phyloP scores from a whole-genome alignment of 2,888 invertebrate genomes.

The Ophioninae sp. region DNA sequence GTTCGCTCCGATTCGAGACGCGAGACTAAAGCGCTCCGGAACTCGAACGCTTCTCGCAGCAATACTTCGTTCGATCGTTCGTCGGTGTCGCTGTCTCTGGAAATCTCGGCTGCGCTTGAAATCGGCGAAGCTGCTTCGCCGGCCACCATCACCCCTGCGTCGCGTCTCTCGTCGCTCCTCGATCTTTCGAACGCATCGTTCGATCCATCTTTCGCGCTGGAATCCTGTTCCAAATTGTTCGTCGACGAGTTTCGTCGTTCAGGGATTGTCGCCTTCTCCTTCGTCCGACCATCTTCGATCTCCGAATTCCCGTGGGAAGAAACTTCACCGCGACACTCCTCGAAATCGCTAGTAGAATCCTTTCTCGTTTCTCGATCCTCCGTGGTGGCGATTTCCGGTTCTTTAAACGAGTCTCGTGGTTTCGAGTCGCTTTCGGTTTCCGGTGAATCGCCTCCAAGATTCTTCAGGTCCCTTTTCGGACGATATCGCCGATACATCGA shows the following conservation, averaged over 20 bases:
- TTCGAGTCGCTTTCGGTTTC: constrained; percentile 57
- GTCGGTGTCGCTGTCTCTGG: constrained; percentile 67
- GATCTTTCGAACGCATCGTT: neutral
- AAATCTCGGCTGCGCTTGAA: constrained; percentile 65
- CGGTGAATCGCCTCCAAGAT: constrained; percentile 42
- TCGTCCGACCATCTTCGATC: neutral
- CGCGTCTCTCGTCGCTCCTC: neutral
- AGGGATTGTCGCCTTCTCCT: neutral
- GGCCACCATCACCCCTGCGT: neutral
- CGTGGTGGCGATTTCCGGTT: neutral
- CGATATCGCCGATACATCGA: neutral
- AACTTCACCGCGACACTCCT: constrained; percentile 53
- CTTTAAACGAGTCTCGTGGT: neutral
- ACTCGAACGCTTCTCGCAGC: constrained; percentile 69
- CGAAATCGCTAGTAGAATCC: constrained; percentile 52
- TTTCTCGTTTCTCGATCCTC: neutral
- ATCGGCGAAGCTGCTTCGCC: constrained; percentile 44
- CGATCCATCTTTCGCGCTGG: neutral
- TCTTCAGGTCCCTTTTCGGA: constrained; percentile 38
- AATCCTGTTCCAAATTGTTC: too few relatives aligned
- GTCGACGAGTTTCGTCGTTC: neutral
- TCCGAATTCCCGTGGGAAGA: constrained; percentile 38
- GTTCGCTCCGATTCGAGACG: constrained; percentile 61
- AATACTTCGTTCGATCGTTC: constrained; percentile 67
- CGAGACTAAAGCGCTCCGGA: constrained; percentile 67